Percentiles rank a stretch among this genome's conserved stretches.
Evolutionary conservation across 2,888 invertebrate species (phyloP).

Genomic region (Drosophila niveifrons): DNA sequence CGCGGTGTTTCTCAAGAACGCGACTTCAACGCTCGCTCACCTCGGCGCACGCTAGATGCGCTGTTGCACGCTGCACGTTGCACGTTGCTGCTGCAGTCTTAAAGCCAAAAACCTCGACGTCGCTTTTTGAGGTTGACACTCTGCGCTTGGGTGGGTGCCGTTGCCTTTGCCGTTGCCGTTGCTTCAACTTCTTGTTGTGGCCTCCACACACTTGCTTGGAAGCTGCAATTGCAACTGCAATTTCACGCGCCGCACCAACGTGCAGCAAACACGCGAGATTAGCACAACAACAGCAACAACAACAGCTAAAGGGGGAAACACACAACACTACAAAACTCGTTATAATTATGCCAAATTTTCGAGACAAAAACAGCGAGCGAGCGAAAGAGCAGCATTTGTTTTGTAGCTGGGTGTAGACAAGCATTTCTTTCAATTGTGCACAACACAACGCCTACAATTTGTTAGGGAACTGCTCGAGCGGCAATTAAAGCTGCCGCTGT

Average conservation of each 20-base stretch:
- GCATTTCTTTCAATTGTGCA: slow-evolving; percentile 47
- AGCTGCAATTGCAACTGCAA: slow-evolving; percentile 51
- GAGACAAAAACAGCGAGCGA: slow-evolving; percentile 4
- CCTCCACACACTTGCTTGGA: slow-evolving; percentile 36
- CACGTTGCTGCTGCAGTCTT: slow-evolving; percentile 1
- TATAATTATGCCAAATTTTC: slow-evolving; percentile 71
- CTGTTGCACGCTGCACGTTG: slow-evolving; percentile 21
- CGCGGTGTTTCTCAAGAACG: slow-evolving; percentile 72
- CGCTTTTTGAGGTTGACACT: slow-evolving; percentile 66
- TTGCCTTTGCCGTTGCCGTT: slow-evolving; percentile 7
- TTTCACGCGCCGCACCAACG: slow-evolving; percentile 66
- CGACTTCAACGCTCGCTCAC: slow-evolving; percentile 56
- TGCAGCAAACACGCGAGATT: slow-evolving; percentile 72
- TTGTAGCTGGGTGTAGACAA: slow-evolving; percentile 10
- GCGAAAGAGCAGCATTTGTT: slow-evolving; percentile 1
- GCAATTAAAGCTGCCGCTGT: slow-evolving; percentile 48
- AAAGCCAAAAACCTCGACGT: slow-evolving; percentile 18
- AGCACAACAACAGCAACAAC: slow-evolving; percentile 34
- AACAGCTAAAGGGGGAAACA: slow-evolving; percentile 3
- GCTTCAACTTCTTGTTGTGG: not conserved
- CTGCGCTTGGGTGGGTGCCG: slow-evolving; percentile 70
- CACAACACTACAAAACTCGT: slow-evolving; percentile 47
- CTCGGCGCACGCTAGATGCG: slow-evolving; percentile 57
- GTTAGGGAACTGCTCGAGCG: slow-evolving; percentile 39
- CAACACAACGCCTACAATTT: slow-evolving; percentile 61